Conservation (phyloP, 2,797 vertebrate genomes). For the Coracias cyanogaster region DNA sequence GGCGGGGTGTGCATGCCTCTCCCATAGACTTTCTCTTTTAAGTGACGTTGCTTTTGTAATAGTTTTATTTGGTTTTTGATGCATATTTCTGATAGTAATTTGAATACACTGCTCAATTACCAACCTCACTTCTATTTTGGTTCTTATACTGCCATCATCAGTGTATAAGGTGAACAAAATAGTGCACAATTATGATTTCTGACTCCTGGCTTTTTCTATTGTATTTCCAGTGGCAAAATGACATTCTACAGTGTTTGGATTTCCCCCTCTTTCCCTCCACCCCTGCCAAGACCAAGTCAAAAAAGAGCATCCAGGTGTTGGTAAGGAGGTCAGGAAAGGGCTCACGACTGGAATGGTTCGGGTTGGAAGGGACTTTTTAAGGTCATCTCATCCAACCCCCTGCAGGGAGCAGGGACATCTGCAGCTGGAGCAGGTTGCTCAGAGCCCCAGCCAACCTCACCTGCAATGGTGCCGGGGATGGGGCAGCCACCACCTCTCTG, state of each 20-base stretch:
- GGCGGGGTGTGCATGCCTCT: background rate
- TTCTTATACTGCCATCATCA: slow-evolving; percentile 2
- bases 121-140: background rate
- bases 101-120: background rate
- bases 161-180: background rate
- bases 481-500: background rate
- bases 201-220: background rate
- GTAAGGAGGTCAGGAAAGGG: background rate
- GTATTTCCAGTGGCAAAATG: background rate
- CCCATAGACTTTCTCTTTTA: background rate
- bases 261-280: fast-evolving
- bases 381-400: background rate
- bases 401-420: background rate
- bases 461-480: background rate
- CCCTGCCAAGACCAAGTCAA: background rate
- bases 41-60: background rate
- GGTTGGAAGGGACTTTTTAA: background rate
- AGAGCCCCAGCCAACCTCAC: background rate
- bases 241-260: background rate
- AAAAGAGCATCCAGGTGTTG: background rate
- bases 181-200: background rate
- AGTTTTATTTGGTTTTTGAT: background rate
- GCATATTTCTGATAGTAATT: background rate
- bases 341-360: background rate
- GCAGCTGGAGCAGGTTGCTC: background rate